Evolutionary conservation across 2,113 vertebrate genomes (phyloP).

Genomic region (Irena cyanogastra): DNA sequence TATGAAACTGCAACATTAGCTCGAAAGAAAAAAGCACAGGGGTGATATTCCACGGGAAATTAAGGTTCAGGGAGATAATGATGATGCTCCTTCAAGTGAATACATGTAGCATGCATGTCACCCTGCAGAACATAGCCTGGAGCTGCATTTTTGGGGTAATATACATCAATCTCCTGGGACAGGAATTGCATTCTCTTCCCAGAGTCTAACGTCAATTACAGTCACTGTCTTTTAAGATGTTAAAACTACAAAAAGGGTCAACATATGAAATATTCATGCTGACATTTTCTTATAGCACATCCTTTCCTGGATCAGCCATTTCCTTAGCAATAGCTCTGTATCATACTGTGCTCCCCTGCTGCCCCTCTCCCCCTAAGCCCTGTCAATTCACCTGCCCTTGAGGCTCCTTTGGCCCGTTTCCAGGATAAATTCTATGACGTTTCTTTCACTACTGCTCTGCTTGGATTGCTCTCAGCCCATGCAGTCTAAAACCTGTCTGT

Average conservation of each 20-base stretch:
- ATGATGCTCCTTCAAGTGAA: neutral
- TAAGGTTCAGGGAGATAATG: neutral
- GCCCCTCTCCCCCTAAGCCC: neutral
- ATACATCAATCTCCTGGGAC: neutral
- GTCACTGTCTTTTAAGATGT: constrained; percentile 10
- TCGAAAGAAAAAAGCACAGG: neutral
- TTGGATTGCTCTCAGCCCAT: neutral
- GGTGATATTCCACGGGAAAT: neutral
- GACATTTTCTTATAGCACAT: constrained; percentile 41
- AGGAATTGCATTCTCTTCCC: neutral
- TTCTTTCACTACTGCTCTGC: neutral
- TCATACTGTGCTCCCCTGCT: neutral
- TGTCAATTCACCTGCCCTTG: neutral
- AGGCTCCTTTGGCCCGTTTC: neutral
- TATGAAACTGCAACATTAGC: neutral
- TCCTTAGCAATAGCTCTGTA: neutral
- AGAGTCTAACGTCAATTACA: neutral
- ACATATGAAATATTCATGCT: constrained; percentile 62
- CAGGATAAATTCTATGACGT: neutral
- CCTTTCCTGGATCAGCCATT: neutral
- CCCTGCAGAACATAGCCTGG: constrained; percentile 2
- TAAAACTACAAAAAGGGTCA: constrained; percentile 38
- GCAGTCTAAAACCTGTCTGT: neutral
- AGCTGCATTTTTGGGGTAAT: constrained; percentile 3
- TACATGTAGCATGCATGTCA: neutral